A percentile compares a stretch with the other conserved stretches of the same genome.
phyloP scores from a whole-genome alignment of 2,113 vertebrate species.

The Prietella phreatophila region DNA sequence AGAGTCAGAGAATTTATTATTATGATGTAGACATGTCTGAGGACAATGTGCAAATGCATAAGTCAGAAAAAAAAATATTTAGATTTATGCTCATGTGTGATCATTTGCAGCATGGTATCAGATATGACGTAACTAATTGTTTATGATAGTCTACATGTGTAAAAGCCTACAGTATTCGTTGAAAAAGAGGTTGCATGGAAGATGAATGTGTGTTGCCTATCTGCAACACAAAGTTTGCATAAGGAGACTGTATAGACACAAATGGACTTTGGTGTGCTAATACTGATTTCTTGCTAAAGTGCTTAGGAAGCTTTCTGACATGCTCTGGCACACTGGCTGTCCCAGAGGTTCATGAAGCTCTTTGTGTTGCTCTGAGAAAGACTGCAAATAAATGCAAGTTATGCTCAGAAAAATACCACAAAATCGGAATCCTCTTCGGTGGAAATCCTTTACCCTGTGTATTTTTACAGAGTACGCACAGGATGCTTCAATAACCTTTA shows the following conservation, averaged over 20 bases:
- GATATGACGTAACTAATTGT: background rate
- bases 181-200: background rate
- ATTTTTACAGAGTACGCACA: constrained; percentile 14
- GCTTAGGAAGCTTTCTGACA: constrained; percentile 21
- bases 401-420: constrained; percentile 30
- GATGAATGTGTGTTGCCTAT: constrained; percentile 14
- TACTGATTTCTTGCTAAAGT: constrained; percentile 43
- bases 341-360: constrained; percentile 25
- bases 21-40: background rate
- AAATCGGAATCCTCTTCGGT: background rate
- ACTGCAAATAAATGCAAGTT: background rate
- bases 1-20: background rate
- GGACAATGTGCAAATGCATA: background rate
- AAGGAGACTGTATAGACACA: constrained; percentile 34
- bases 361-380: constrained; percentile 34
- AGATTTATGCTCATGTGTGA: background rate
- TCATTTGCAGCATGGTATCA: background rate
- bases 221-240: constrained; percentile 28
- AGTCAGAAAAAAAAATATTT: background rate
- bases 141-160: background rate
- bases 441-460: constrained; percentile 10
- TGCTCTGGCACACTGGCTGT: constrained; percentile 36
- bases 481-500: constrained; percentile 26
- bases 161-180: background rate
- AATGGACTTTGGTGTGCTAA: constrained; percentile 49